Evolutionary conservation across 2,797 vertebrate species (phyloP).

Genomic region (Thunnus albacares): DNA sequence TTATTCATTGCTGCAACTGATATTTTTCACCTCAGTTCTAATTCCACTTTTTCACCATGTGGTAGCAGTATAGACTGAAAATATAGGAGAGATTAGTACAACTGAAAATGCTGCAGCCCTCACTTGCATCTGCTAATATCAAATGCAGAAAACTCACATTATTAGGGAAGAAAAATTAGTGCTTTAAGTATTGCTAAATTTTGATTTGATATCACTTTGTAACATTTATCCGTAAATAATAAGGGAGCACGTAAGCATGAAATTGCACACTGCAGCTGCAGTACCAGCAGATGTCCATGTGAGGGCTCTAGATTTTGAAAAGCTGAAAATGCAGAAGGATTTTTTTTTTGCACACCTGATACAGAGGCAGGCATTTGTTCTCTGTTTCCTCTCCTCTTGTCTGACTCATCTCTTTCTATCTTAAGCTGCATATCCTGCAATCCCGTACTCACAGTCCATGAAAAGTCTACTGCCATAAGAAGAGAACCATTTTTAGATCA

Average conservation of each 20-base stretch:
- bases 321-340: conserved; percentile 17
- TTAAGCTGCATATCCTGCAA: conserved; percentile 70
- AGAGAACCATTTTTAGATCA: conserved; percentile 58
- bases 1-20: conserved; percentile 22
- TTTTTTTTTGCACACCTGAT: conserved; percentile 38
- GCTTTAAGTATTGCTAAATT: neutral
- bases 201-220: neutral
- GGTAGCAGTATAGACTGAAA: conserved; percentile 59
- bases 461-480: conserved; percentile 42
- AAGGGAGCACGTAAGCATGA: neutral
- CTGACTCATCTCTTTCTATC: conserved; percentile 81
- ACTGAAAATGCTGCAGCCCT: neutral
- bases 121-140: conserved; percentile 6
- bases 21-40: conserved; percentile 36
- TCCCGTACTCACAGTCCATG: conserved; percentile 39
- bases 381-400: conserved; percentile 47
- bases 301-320: conserved; percentile 43
- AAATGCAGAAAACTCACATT: conserved; percentile 10
- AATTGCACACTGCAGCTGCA: conserved; percentile 40
- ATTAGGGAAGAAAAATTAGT: neutral
- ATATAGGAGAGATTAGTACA: neutral
- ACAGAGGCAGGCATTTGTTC: conserved; percentile 42
- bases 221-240: neutral
- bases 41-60: conserved; percentile 53
- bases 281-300: conserved; percentile 37